Evolutionary conservation across 1,140 invertebrate species (phyloP).

Genomic region (Copidosoma floridanum): DNA sequence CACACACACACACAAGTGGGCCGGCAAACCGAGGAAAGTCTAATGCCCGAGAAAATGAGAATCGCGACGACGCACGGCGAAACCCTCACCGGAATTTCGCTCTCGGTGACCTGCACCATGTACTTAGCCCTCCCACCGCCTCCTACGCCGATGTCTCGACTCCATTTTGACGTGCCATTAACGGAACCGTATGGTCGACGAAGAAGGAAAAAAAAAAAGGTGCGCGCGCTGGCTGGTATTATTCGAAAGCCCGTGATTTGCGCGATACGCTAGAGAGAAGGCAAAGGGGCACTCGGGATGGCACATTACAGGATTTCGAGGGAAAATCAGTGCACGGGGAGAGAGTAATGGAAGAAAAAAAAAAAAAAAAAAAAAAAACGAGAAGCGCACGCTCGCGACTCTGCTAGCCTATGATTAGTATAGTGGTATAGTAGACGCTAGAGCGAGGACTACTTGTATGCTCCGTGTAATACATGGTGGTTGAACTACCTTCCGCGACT

Average conservation of each 20-base stretch:
- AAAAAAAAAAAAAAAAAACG: slow-evolving; percentile 4
- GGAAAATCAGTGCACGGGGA: slow-evolving; percentile 14
- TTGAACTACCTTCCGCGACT: no score
- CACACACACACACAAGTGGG: no score
- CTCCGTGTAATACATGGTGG: no score
- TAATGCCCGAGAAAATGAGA: slow-evolving; percentile 15
- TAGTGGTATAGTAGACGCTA: no score
- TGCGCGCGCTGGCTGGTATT: no score
- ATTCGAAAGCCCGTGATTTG: slow-evolving; percentile 20
- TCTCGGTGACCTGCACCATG: neutral
- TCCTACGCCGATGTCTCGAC: neutral
- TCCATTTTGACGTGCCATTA: slow-evolving; percentile 19
- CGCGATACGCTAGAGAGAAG: neutral
- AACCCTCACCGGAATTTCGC: slow-evolving; percentile 6
- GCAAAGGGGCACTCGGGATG: neutral
- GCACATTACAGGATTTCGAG: neutral
- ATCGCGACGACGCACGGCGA: slow-evolving; percentile 1
- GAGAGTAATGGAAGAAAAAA: slow-evolving; percentile 25
- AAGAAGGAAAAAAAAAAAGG: neutral
- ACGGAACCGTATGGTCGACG: neutral
- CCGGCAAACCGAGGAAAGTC: no score
- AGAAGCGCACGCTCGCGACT: slow-evolving; percentile 27
- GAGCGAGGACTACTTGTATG: no score
- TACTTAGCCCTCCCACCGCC: neutral
- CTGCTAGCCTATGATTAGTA: slow-evolving; percentile 10